A percentile compares a stretch with the other conserved stretches of the same genome.
Conservation (phyloP, 2,888 invertebrate species). For the Rhyacophila evoluta region DNA sequence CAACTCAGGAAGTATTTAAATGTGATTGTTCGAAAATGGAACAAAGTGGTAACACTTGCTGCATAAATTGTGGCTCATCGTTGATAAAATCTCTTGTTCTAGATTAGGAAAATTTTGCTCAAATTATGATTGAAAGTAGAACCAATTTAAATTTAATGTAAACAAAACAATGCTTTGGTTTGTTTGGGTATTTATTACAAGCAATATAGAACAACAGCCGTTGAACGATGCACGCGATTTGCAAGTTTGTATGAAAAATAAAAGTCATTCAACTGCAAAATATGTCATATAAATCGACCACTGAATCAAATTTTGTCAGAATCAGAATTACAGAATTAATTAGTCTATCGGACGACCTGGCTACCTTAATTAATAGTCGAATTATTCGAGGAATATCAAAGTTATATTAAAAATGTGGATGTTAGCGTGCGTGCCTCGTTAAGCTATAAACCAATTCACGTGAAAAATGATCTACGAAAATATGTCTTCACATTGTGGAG, state of each 20-base stretch:
- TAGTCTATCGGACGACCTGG: too few relatives aligned
- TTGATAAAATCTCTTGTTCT: constrained; percentile 1
- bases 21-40: neutral
- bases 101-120: neutral
- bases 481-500: too few relatives aligned
- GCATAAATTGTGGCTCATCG: neutral
- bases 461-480: too few relatives aligned
- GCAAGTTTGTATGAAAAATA: constrained; percentile 17
- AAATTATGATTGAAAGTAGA: neutral
- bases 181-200: neutral
- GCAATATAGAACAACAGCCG: neutral
- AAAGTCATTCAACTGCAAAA: neutral
- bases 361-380: too few relatives aligned
- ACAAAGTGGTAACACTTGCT: neutral
- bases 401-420: too few relatives aligned
- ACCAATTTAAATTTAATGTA: neutral
- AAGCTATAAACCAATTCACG: too few relatives aligned
- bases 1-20: too few relatives aligned
- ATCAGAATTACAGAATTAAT: too few relatives aligned
- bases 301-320: too few relatives aligned
- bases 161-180: neutral
- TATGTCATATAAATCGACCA: too few relatives aligned
- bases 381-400: too few relatives aligned
- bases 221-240: constrained; percentile 17
- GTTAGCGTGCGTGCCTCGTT: too few relatives aligned